Evolutionary conservation across 2,113 vertebrate species (phyloP), one percentile per base, ranked within the genome.

Genomic region (Carollia perspicillata): DNA sequence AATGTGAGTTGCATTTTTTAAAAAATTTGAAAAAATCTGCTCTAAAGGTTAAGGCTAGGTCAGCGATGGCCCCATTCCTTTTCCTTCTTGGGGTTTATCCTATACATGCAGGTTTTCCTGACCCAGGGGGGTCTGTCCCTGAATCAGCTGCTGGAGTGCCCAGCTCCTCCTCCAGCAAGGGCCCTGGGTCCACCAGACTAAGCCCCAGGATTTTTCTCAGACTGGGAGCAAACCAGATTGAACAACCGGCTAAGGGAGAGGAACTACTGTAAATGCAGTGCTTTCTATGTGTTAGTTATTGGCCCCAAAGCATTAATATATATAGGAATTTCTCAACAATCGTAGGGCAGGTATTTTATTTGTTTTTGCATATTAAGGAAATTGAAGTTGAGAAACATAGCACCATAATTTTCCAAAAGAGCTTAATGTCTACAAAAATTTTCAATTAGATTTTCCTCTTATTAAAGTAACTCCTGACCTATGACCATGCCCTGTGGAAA

Each of bases 111-210:
- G 8, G 12, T 44, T 28, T 65, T 23, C 17, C 17, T n/a, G 37
- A 22, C 30, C 14, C 65, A 11, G 10, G 7, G 1, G 33, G 11
- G 42, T 42, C 0, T 58, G 51, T 28, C 5, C 10, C 10, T 51
- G 9, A 33, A 35, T 1, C 53, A 23, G 22, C 23, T 47, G 37
- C 33, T 81, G 20, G 5, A 66, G 17, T 40, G 33, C 88, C 26
- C 12, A n/a, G n/a, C 8, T 92, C 28, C 35, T 16, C 2, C 26
- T 60, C 58, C 11, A 22, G 8, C 17, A 28, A 6, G 16, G 6
- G 42, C 0, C 20, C 30, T 18, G 47, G 20, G 35, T 2, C 1
- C 33, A 18, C 2, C 16, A 30, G 14, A 44, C 0, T 47, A n/a
- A 68, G 55, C n/a, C 51, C 26, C 17, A 30, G 26, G 30, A 9